Percentiles rank a stretch among this genome's conserved stretches.
phyloP scores from a whole-genome alignment of 2,113 vertebrate genomes.

The Prionailurus viverrinus region DNA sequence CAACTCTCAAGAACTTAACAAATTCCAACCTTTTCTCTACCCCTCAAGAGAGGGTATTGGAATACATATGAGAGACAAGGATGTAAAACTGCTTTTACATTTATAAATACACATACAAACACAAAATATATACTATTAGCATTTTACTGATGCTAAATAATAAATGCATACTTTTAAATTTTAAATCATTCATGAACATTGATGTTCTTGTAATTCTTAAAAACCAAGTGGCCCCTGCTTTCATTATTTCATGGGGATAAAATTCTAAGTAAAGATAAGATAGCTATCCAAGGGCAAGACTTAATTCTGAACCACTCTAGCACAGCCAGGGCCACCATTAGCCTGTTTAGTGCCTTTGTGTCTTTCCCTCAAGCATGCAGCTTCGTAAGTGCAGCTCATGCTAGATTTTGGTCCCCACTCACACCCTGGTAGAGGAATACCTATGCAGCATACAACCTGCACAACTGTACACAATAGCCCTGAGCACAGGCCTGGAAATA shows the following conservation, averaged over 20 bases:
- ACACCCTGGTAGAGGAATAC: neutral
- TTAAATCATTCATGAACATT: neutral
- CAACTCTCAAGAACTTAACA: neutral
- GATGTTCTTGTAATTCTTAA: neutral
- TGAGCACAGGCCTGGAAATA: neutral
- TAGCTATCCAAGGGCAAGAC: neutral
- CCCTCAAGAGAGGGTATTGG: neutral
- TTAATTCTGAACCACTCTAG: neutral
- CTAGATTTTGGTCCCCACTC: neutral
- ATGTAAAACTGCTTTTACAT: neutral
- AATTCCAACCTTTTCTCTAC: conserved; percentile 9
- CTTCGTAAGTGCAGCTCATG: neutral
- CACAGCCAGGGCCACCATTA: neutral
- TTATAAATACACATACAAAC: neutral
- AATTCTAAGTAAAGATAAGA: neutral
- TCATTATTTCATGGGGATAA: neutral
- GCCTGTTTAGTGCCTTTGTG: neutral
- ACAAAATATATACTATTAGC: neutral
- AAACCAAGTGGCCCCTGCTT: neutral
- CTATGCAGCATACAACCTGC: neutral
- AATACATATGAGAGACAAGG: neutral
- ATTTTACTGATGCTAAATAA: neutral
- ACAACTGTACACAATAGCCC: neutral
- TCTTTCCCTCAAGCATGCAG: neutral
- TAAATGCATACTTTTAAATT: neutral